phyloP scores from a whole-genome alignment of 1,140 invertebrate species.

The Laupala kohalensis region DNA sequence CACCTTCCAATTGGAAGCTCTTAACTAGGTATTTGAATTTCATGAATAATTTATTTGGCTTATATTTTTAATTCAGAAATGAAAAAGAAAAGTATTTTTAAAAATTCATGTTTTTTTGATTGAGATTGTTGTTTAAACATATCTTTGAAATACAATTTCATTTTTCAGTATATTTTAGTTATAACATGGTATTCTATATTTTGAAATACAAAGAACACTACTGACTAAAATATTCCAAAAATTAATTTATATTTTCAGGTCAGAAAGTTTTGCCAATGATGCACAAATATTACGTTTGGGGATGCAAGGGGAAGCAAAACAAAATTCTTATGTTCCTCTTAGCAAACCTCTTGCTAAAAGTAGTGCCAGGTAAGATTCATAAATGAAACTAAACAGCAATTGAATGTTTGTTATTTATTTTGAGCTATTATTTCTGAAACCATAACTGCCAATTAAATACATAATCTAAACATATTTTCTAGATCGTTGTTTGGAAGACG shows the following conservation, averaged over 20 bases:
- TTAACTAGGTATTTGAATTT: neutral
- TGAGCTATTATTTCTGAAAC: no score
- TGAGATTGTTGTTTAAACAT: no score
- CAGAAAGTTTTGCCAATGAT: slow-evolving; percentile 61
- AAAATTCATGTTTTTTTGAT: no score
- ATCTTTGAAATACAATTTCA: no score
- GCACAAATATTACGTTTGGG: slow-evolving; percentile 47
- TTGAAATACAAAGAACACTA: no score
- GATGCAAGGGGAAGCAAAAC: slow-evolving; percentile 20
- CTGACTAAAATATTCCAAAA: no score
- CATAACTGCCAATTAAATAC: no score
- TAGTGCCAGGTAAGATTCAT: neutral
- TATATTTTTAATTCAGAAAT: neutral
- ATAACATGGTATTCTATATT: no score
- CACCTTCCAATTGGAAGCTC: neutral
- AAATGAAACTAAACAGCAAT: no score
- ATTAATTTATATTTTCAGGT: slow-evolving; percentile 31
- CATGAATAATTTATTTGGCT: no score
- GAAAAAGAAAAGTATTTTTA: neutral
- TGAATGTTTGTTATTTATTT: no score
- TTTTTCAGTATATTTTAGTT: no score
- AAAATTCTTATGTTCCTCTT: neutral
- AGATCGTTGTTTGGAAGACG: slow-evolving; percentile 13
- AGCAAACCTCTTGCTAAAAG: neutral
- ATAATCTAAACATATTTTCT: neutral